Evolutionary conservation across 2,797 vertebrate genomes (phyloP).

Genomic region (Peromyscus aztecus): DNA sequence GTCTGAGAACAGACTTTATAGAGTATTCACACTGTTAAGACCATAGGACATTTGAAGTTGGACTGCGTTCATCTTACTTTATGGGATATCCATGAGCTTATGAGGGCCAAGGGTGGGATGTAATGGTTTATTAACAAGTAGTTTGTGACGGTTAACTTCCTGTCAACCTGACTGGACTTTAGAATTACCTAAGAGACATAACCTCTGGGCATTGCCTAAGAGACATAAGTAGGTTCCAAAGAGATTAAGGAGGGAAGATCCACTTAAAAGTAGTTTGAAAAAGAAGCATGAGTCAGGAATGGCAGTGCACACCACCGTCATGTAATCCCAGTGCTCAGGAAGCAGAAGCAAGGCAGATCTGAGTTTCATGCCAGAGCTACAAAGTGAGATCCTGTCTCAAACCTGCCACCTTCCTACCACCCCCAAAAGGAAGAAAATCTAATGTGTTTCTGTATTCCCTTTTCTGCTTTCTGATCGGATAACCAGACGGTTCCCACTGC

Average conservation of each 20-base stretch:
- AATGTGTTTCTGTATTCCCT: background rate
- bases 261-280: background rate
- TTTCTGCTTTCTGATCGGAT: background rate
- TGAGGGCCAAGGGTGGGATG: background rate
- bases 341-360: background rate
- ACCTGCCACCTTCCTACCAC: background rate
- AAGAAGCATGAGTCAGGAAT: background rate
- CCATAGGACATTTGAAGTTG: background rate
- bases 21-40: background rate
- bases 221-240: background rate
- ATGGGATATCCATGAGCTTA: background rate
- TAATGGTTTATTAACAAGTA: background rate
- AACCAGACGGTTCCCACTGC: background rate
- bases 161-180: background rate
- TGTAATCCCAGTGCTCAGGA: background rate
- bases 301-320: background rate
- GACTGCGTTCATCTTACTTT: background rate
- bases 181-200: background rate
- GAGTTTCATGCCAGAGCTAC: background rate
- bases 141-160: background rate
- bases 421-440: background rate
- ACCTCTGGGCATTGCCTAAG: background rate
- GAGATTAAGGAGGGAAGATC: background rate
- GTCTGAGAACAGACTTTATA: background rate
- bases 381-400: background rate